These are phyloP conservation scores for Smithornis capensis DNA, from an alignment of 2,113 vertebrate genomes.

Conservation along the genomic window DNA sequence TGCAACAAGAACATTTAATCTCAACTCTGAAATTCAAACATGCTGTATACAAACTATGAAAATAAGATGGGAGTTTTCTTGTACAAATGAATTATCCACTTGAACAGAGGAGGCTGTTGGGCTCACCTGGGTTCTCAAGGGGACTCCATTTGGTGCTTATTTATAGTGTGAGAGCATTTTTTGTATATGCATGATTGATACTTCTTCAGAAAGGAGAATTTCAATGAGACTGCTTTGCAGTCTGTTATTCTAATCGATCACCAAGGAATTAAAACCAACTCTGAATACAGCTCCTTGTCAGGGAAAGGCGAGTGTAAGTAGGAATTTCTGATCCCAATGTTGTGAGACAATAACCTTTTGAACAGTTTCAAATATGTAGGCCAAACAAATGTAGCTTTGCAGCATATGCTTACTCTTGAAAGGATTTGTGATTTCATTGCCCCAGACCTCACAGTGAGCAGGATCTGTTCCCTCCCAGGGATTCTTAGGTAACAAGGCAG, in stretches of 20 bases:
- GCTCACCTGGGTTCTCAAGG: not conserved
- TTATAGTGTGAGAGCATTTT: not conserved
- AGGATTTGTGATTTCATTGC: constrained; percentile 49
- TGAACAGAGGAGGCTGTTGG: not conserved
- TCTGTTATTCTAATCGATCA: not conserved
- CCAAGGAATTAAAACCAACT: not conserved
- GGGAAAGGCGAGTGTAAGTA: not conserved
- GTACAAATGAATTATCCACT: not conserved
- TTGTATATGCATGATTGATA: not conserved
- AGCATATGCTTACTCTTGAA: constrained; percentile 36
- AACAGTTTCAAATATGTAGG: constrained; percentile 16
- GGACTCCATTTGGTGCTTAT: not conserved
- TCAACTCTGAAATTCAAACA: not conserved
- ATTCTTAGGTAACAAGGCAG: constrained; percentile 46
- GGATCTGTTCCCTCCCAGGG: constrained; percentile 33
- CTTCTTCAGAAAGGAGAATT: not conserved
- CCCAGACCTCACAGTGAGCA: not conserved
- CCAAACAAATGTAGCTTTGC: not conserved
- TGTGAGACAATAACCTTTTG: constrained; percentile 36
- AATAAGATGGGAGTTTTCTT: not conserved
- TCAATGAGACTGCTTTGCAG: not conserved
- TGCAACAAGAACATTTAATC: not conserved
- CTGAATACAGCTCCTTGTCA: constrained; percentile 5
- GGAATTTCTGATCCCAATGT: constrained; percentile 14
- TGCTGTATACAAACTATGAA: not conserved